Evolutionary conservation across 2,113 vertebrate genomes (phyloP), one percentile per base, ranked within the genome.

Genomic region (Petromus typicus): DNA sequence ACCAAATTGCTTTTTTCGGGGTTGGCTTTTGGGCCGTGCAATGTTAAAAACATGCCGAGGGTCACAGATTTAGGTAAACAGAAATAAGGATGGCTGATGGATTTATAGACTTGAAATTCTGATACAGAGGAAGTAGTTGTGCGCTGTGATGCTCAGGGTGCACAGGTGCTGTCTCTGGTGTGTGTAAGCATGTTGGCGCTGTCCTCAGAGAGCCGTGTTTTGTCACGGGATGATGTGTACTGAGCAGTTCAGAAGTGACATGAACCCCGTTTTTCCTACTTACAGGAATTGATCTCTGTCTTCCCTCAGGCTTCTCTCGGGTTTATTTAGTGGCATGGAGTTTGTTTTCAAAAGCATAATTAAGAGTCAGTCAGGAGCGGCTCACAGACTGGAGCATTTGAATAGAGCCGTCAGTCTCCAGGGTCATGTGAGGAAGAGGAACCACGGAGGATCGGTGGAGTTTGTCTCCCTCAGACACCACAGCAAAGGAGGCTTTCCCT

Each of bases 321-420:
- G 67, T 69, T 63, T 85, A 37, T 45, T 45, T 76, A 59, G 79
- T 56, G 64, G 67, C n/a, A 63, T 87, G 45, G 34, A 94, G 43
- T 94, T 18, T 11, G 67, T 90, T 92, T 90, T 80, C 79, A 96
- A 86, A 64, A 34, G n/a, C n/a, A 81, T 92, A 69, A 85, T 91
- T 78, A 79, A 82, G 86, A 91, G 37, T n/a, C 48, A 85, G 54
- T 91, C 71, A 80, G 61, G 43, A 61, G 73, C 5, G 59, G 37
- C 67, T 91, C 75, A 71, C 57, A 90, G 69, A 61, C 25, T 78
- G 75, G 91, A 92, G 45, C 61, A 17, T 86, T 59, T 84, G 79
- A 84, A 61, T 20, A 59, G 71, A 79, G 10, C 20, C 23, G 30
- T 56, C n/a, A 79, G 32, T 79, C 66, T 87, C 57, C 4, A 23